A percentile compares a stretch with the other conserved stretches of the same genome.
phyloP scores from a whole-genome alignment of 2,888 invertebrate genomes.

The Cryptus viduatorius region DNA sequence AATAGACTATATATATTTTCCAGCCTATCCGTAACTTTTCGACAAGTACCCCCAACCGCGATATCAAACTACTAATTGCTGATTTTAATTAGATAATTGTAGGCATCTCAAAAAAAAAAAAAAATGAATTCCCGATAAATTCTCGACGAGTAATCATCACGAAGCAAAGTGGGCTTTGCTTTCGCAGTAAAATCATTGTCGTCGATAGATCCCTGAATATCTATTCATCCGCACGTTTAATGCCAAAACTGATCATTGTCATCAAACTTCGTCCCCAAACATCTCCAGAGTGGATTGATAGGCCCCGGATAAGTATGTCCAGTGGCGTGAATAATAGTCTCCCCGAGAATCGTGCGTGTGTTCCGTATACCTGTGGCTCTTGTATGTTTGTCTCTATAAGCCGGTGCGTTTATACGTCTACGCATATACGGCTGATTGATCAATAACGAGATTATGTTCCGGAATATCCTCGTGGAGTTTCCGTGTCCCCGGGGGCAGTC shows the following conservation, averaged over 20 bases:
- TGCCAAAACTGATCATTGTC: constrained; percentile 36
- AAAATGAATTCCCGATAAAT: not conserved
- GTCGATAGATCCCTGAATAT: not conserved
- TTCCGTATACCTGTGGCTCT: constrained; percentile 2
- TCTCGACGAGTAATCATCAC: not conserved
- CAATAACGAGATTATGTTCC: constrained; percentile 49
- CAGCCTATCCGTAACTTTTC: not conserved
- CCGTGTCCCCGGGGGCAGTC: constrained; percentile 12
- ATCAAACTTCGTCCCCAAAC: constrained; percentile 14
- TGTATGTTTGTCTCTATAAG: not conserved
- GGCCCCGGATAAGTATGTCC: constrained; percentile 20
- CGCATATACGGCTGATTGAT: constrained; percentile 46
- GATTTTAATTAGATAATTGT: not conserved
- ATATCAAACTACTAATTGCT: constrained; percentile 7
- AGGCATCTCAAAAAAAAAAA: not conserved
- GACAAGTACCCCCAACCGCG: not conserved
- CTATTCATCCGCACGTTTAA: not conserved
- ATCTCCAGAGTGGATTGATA: constrained; percentile 19
- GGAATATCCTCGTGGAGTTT: constrained; percentile 2
- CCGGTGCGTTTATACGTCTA: constrained; percentile 35
- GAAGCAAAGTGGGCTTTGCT: too few species aligned
- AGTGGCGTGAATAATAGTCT: constrained; percentile 34
- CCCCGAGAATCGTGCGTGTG: not conserved
- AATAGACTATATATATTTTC: not conserved
- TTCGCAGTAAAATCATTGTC: not conserved